phyloP scores from a whole-genome alignment of 2,888 invertebrate genomes.

The Antheraea yamamai region DNA sequence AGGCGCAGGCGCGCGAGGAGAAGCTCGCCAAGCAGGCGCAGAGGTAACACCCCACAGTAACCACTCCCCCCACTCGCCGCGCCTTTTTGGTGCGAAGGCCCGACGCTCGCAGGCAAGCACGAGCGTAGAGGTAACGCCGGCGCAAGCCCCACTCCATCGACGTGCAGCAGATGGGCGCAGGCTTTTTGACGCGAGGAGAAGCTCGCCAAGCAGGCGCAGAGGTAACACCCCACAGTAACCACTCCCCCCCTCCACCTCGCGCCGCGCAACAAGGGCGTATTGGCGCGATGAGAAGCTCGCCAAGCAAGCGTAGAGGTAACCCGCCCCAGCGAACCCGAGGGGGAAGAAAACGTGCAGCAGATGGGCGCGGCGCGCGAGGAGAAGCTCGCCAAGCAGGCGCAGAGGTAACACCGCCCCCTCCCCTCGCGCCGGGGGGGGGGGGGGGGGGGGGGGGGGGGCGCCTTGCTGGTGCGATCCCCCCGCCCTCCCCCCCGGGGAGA shows the following conservation, averaged over 20 bases:
- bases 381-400: conserved; percentile 96
- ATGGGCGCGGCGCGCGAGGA: conserved; percentile 99
- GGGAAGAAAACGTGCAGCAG: conserved; percentile 99
- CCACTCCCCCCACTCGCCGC: conserved; percentile 64
- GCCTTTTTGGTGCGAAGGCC: conserved; percentile 97
- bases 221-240: conserved; percentile 65
- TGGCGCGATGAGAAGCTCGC: no score
- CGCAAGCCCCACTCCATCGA: conserved; percentile 97
- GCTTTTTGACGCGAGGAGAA: conserved; percentile 97
- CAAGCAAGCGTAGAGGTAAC: no score
- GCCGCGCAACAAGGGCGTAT: conserved; percentile 88
- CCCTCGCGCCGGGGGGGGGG: no score
- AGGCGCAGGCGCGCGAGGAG: conserved; percentile 98
- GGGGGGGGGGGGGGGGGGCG: no score
- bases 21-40: conserved; percentile 97
- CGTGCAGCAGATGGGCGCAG: conserved; percentile 99
- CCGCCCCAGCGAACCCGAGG: conserved; percentile 88
- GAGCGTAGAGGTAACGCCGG: conserved; percentile 97
- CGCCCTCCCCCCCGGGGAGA: no score
- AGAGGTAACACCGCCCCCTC: conserved; percentile 82
- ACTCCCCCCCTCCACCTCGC: no score
- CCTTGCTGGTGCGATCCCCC: no score
- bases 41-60: conserved; percentile 74
- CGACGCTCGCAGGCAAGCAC: conserved; percentile 99
- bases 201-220: conserved; percentile 95